A percentile compares a stretch with the other conserved stretches of the same genome.
Evolutionary conservation across 2,888 invertebrate genomes (phyloP).

Genomic region (Acheta domesticus): DNA sequence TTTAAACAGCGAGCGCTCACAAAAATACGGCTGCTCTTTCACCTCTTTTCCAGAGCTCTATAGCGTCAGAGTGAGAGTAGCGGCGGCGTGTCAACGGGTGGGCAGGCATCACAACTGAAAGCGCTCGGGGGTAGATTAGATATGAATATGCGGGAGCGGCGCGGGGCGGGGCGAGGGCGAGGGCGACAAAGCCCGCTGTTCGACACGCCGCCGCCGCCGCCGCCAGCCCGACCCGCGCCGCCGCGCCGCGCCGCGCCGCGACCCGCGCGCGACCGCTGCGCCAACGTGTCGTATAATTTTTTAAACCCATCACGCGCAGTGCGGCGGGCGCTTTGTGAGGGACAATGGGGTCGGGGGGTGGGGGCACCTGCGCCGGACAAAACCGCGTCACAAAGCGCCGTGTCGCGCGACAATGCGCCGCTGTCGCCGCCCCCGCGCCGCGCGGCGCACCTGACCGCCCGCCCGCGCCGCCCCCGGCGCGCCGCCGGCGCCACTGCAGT

Average conservation of each 20-base stretch:
- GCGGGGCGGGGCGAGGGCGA: too few species aligned
- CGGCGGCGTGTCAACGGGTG: too few species aligned
- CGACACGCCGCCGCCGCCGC: background rate
- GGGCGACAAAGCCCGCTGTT: too few species aligned
- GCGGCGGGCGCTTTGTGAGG: slow-evolving; percentile 1
- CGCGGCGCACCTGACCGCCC: background rate
- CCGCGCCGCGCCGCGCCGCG: background rate
- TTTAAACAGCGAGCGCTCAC: too few species aligned
- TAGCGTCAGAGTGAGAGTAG: too few species aligned
- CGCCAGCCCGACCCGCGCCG: background rate
- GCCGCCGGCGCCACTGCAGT: background rate
- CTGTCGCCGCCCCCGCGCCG: background rate
- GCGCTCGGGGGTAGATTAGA: too few species aligned
- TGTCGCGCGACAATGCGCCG: slow-evolving; percentile 8
- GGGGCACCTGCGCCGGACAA: background rate
- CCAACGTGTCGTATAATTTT: slow-evolving; percentile 18
- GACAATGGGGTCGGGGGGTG: background rate
- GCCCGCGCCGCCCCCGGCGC: background rate
- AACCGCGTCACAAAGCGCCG: slow-evolving; percentile 18
- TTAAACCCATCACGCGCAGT: slow-evolving; percentile 18
- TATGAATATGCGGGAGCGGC: too few species aligned
- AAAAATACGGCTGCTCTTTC: too few species aligned
- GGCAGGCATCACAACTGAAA: too few species aligned
- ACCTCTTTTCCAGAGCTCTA: too few species aligned
- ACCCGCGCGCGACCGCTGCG: background rate